A percentile compares a stretch with the other conserved stretches of the same genome.
Conservation (phyloP, 2,888 invertebrate species). For the Lasiommata megera region DNA sequence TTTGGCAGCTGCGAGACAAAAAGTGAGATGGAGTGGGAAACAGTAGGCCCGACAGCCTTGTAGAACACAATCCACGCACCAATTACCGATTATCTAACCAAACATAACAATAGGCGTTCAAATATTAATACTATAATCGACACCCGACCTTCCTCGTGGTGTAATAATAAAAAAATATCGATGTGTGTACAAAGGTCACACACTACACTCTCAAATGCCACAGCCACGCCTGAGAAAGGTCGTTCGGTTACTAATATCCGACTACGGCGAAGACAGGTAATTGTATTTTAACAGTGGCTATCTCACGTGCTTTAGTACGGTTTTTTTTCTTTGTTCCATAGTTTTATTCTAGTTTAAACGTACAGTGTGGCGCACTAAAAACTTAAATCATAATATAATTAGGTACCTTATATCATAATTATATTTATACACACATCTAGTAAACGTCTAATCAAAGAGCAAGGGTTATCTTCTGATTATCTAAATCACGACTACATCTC, state of each 20-base stretch:
- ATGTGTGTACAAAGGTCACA: slow-evolving; percentile 10
- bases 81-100: slow-evolving; percentile 11
- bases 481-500: neutral
- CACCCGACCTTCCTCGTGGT: slow-evolving; percentile 31
- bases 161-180: slow-evolving; percentile 28
- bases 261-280: too few species aligned
- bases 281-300: neutral
- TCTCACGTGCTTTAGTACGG: too few species aligned
- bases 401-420: too few species aligned
- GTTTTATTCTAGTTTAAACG: too few species aligned
- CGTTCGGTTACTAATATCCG: neutral
- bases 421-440: too few species aligned
- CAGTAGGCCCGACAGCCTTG: neutral
- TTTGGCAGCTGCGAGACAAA: too few species aligned
- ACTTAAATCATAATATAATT: too few species aligned
- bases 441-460: too few species aligned
- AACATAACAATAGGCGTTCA: slow-evolving; percentile 11
- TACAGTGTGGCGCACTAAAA: too few species aligned
- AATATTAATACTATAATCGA: slow-evolving; percentile 9
- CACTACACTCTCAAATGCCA: slow-evolving; percentile 6
- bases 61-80: slow-evolving; percentile 10
- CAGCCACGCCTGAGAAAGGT: slow-evolving; percentile 4
- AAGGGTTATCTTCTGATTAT: slow-evolving; percentile 3
- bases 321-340: too few species aligned
- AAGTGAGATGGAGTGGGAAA: neutral